Evolutionary conservation across 53 echinoderm and acorn worm species (phyloP), one percentile per base, ranked within the genome.

Genomic region (Luidia sarsii): DNA sequence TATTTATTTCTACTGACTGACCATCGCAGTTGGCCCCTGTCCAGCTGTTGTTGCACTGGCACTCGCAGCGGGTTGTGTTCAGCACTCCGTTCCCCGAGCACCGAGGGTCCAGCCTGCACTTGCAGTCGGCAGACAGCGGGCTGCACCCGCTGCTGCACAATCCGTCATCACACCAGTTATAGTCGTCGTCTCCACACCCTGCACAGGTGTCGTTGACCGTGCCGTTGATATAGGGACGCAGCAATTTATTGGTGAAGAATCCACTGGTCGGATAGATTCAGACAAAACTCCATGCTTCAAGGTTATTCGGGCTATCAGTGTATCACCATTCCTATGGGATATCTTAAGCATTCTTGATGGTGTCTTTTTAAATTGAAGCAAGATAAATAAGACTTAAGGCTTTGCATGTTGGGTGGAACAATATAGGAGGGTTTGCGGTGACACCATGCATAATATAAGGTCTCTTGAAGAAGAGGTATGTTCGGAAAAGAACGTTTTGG

Each of bases 91-190:
- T 61, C 20, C 33, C 49, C 33, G 4, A 60, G 46, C 77, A 77
- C 22, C n/a, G 30, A 30, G 30, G 41, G 45, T 77, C 45, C 21
- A 77, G 32, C 16, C 32, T 19, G 48, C 77, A 77, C 5, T 29
- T 15, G 60, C 77, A 77, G 19, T 29, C 59, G 21, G 41, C 21
- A 5, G 22, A 37, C 48, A 19, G n/a, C 24, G 23, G 18, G 2
- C 16, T 31, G 48, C 77, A 77, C 45, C 29, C 46, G 1, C 15
- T 41, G 19, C 65, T 83, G 39, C 88, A 88, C 3, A 88, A 83
- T 20, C 83, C 83, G 15, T 50, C 59, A 37, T 66, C 41, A 21
- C 88, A 88, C 88, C 88, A 83, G 19, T 83, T 75, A n/a, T n/a
- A n/a, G 28, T 53, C 52, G 15, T 66, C 72, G 24, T 54, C 52